Conservation (phyloP, 2,797 vertebrate genomes). For the Spheniscus humboldti region DNA sequence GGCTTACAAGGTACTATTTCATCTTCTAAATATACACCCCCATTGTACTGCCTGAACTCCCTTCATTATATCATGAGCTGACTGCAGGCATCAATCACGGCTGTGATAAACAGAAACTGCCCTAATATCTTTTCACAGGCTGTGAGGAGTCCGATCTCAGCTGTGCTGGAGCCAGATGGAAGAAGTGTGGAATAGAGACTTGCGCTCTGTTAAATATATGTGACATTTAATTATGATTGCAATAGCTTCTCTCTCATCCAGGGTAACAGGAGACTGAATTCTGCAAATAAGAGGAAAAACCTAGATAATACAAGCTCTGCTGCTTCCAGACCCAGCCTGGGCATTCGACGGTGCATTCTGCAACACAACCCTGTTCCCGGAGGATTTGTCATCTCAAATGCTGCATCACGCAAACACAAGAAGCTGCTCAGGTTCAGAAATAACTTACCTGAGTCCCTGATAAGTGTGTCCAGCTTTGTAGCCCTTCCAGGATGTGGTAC, state of each 20-base stretch:
- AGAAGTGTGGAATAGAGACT: not conserved
- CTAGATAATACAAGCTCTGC: not conserved
- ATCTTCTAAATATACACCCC: not conserved
- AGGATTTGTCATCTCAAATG: not conserved
- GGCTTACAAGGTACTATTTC: not conserved
- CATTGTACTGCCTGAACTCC: not conserved
- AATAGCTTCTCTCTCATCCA: not conserved
- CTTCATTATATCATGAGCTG: not conserved
- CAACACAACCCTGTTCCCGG: not conserved
- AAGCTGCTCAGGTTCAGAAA: not conserved
- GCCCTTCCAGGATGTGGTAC: not conserved
- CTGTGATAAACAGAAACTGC: not conserved
- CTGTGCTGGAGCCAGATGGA: slow-evolving; percentile 24
- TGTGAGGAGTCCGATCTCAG: not conserved
- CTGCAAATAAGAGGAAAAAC: not conserved
- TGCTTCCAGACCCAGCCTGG: not conserved
- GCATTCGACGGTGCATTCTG: not conserved
- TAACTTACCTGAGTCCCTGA: not conserved
- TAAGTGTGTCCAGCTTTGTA: not conserved
- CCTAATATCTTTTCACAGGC: not conserved
- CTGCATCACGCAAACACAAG: not conserved
- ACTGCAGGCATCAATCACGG: not conserved
- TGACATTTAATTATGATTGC: slow-evolving; percentile 41
- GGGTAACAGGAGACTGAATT: not conserved
- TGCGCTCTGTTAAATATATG: not conserved